These are phyloP conservation scores for Clarias macrocephalus DNA, from an alignment of 2,113 vertebrate species.

Conservation along the genomic window DNA sequence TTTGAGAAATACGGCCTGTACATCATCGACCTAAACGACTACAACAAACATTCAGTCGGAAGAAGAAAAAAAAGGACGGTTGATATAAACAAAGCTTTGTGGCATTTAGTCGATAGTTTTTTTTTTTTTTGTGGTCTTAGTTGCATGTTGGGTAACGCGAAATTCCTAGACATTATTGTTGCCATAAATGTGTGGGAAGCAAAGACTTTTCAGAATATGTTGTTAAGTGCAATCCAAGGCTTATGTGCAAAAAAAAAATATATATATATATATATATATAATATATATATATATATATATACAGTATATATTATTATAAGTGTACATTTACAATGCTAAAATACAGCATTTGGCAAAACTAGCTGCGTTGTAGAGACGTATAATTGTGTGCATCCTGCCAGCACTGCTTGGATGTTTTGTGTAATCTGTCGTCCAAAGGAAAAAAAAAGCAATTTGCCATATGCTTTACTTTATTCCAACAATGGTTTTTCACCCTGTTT, in stretches of 20 bases:
- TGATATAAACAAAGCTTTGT: neutral
- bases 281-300: neutral
- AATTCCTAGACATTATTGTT: neutral
- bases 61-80: neutral
- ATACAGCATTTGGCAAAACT: slow-evolving; percentile 1
- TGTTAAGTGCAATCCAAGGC: too few relatives aligned
- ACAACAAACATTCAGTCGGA: neutral
- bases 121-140: neutral
- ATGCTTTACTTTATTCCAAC: slow-evolving; percentile 24
- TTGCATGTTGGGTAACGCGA: neutral
- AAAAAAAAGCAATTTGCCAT: slow-evolving; percentile 8
- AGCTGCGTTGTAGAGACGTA: neutral
- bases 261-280: neutral
- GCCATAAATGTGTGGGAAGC: slow-evolving; percentile 22
- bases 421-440: slow-evolving; percentile 54
- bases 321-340: slow-evolving; percentile 6
- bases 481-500: neutral
- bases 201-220: slow-evolving; percentile 4
- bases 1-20: neutral
- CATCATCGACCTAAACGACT: neutral
- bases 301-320: neutral
- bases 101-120: neutral
- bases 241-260: neutral
- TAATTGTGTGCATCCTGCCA: neutral
- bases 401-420: slow-evolving; percentile 28